Conservation (phyloP, 2,888 invertebrate species). For the Nomada hirtipes region DNA sequence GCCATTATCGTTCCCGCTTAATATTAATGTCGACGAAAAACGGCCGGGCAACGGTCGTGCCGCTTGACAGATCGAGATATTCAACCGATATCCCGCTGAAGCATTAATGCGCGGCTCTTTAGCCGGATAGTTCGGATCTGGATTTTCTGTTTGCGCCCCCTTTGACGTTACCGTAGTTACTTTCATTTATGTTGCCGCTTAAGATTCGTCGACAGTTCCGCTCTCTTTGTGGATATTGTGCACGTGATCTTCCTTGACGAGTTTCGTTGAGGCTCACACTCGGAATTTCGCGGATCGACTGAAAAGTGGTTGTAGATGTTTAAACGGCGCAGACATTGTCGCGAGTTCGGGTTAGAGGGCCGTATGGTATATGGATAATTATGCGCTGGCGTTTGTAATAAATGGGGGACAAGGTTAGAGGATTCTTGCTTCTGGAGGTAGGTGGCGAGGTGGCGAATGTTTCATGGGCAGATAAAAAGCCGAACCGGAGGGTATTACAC, state of each 20-base stretch:
- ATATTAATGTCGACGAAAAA: constrained; percentile 40
- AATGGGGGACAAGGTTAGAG: background rate
- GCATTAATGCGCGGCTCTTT: constrained; percentile 14
- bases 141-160: background rate
- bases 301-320: background rate
- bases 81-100: constrained; percentile 15
- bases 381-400: constrained; percentile 4
- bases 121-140: constrained; percentile 10
- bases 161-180: background rate
- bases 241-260: no score
- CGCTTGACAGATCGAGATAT: constrained; percentile 35
- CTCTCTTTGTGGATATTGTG: no score
- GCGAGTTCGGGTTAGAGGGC: background rate
- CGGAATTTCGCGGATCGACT: background rate
- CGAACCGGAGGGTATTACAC: background rate
- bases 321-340: background rate
- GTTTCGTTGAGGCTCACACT: background rate
- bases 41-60: constrained; percentile 13
- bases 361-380: background rate
- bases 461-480: background rate
- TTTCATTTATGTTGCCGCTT: background rate
- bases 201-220: no score
- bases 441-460: background rate
- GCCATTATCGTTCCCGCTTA: constrained; percentile 35
- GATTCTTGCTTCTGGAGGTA: background rate